Evolutionary conservation across 2,888 invertebrate species (phyloP), one percentile per base, ranked within the genome.

Genomic region (Ophion ventricosus): DNA sequence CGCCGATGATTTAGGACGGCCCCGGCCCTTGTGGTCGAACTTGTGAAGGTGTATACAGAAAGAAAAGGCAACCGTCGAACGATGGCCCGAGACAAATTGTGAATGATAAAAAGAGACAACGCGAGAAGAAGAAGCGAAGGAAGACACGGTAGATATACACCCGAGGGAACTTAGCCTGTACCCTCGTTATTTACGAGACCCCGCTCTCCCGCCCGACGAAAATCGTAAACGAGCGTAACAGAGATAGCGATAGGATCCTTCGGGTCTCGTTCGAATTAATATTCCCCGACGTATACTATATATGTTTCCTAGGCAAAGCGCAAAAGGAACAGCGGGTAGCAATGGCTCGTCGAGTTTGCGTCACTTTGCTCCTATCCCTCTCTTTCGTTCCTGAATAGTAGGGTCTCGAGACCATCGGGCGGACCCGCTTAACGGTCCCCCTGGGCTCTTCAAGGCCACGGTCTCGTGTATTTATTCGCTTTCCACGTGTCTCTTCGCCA

Each of bases 151-250:
- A 72, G n/a, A 23, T 43, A 20, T n/a, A 59, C 57, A 77, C 67
- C 67, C 77, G 40, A 66, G 43, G 35, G 79, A 72, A 61, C 56
- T 69, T 23, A 75, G 63, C 66, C 74, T 64, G 10, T 1, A 57
- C 67, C 61, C 88, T 88, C 81, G 88, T 90, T 90, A 90, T 90
- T 89, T 89, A 90, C 89, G 89, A 89, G 86, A 86, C 86, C 87
- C 85, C 85, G 72, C 11, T 61, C 82, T 76, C 75, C 77, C 75
- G 77, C 78, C 83, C 79, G 73, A 43, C 59, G 77, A 79, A 81
- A 85, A 81, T 80, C 40, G 54, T 78, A 82, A 85, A 63, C 82
- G 77, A 82, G 76, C 77, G 70, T 74, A 83, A 83, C 64, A 49
- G 67, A 82, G 76, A 77, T 56, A 40, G 85, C 49, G 59, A 49